Evolutionary conservation across 2,113 vertebrate species (phyloP).

Genomic region (Gambusia holbrooki): DNA sequence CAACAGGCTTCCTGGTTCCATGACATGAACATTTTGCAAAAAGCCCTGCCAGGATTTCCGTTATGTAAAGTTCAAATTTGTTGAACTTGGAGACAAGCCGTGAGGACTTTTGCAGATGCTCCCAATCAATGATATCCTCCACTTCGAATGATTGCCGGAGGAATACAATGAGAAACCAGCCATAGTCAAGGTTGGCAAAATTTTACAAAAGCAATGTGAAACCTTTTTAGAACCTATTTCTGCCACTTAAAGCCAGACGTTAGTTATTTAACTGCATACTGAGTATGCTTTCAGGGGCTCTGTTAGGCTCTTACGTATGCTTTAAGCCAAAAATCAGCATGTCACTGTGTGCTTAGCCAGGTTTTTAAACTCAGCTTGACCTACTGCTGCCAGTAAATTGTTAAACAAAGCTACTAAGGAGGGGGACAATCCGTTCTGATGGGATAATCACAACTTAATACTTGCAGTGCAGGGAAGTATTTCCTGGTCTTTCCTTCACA

Average conservation of each 20-base stretch:
- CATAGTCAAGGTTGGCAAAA: neutral
- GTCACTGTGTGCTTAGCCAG: neutral
- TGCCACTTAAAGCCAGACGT: neutral
- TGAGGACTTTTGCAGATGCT: neutral
- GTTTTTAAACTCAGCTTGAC: neutral
- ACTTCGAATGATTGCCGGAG: neutral
- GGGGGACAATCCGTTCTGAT: conserved; percentile 7
- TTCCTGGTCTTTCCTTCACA: neutral
- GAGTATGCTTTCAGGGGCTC: neutral
- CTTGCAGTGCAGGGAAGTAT: neutral
- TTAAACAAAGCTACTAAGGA: conserved; percentile 18
- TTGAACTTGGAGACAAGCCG: conserved; percentile 3
- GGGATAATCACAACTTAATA: conserved; percentile 7
- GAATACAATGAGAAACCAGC: neutral
- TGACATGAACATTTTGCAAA: neutral
- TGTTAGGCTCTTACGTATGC: neutral
- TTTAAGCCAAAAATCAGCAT: conserved; percentile 9
- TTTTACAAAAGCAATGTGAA: neutral
- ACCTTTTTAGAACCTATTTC: neutral
- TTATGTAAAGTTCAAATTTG: conserved; percentile 2
- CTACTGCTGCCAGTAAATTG: conserved; percentile 2
- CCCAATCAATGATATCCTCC: neutral
- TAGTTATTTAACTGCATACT: neutral
- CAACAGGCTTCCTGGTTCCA: neutral
- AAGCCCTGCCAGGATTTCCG: neutral